phyloP scores from a whole-genome alignment of 2,888 invertebrate genomes.

The Stratiomys singularior region DNA sequence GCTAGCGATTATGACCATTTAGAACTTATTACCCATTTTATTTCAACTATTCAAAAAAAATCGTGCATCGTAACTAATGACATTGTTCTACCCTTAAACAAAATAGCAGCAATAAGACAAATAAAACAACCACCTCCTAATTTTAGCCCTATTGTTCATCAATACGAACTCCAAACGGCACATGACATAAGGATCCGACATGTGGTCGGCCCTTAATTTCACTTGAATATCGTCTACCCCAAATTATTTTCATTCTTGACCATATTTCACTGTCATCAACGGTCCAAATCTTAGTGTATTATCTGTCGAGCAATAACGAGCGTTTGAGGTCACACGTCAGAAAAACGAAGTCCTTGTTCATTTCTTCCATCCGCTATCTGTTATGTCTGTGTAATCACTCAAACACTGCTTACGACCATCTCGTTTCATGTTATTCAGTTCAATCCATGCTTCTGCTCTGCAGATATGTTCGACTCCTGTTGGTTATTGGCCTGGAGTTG shows the following conservation, averaged over 20 bases:
- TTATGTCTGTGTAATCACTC: constrained; percentile 32
- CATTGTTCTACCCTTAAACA: background rate
- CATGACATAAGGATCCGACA: background rate
- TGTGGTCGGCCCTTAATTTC: background rate
- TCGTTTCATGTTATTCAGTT: background rate
- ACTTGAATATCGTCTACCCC: background rate
- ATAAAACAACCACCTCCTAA: background rate
- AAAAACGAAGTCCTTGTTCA: constrained; percentile 29
- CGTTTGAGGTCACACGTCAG: constrained; percentile 39
- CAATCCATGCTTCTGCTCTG: background rate
- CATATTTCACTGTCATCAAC: constrained; percentile 46
- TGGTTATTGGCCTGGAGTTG: constrained; percentile 28
- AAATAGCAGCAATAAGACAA: background rate
- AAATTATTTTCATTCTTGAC: constrained; percentile 42
- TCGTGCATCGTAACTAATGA: constrained; percentile 11
- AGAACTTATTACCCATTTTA: too few relatives aligned
- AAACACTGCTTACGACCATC: constrained; percentile 30
- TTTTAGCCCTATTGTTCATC: background rate
- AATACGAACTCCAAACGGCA: background rate
- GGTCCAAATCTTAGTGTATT: constrained; percentile 31
- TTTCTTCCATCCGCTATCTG: constrained; percentile 25
- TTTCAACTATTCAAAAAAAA: background rate
- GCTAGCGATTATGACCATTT: too few relatives aligned
- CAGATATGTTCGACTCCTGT: background rate
- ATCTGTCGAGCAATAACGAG: constrained; percentile 37